A percentile compares a stretch with the other conserved stretches of the same genome.
phyloP scores from a whole-genome alignment of 2,888 invertebrate genomes.

The Schizotus pectinicornis region DNA sequence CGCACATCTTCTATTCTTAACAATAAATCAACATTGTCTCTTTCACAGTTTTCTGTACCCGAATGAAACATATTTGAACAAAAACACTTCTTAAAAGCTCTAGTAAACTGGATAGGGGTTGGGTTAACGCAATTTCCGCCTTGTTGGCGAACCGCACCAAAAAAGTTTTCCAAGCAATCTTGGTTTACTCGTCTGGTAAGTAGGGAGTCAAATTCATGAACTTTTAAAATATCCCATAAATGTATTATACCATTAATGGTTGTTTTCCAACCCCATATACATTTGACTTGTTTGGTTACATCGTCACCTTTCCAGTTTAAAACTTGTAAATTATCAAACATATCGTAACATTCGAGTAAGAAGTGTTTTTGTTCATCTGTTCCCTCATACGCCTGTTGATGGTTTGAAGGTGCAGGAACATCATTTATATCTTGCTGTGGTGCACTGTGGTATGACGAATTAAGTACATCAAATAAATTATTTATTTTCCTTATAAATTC shows the following conservation, averaged over 20 bases:
- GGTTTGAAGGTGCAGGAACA: background rate
- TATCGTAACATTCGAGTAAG: background rate
- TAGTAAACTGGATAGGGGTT: slow-evolving; percentile 36
- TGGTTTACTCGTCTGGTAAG: slow-evolving; percentile 35
- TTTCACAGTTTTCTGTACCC: slow-evolving; percentile 62
- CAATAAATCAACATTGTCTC: background rate
- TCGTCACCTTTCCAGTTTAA: background rate
- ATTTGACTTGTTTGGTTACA: slow-evolving; percentile 2
- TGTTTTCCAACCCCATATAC: background rate
- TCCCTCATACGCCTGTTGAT: background rate
- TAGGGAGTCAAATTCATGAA: slow-evolving; percentile 28
- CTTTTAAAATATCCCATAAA: slow-evolving; percentile 32
- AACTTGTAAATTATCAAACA: background rate
- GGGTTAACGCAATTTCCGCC: slow-evolving; percentile 34
- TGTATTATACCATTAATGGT: slow-evolving; percentile 32
- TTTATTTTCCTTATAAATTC: slow-evolving; percentile 17
- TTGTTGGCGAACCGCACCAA: slow-evolving; percentile 34
- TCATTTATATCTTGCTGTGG: no score
- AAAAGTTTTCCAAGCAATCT: slow-evolving; percentile 39
- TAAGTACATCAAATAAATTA: slow-evolving; percentile 11
- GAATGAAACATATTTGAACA: slow-evolving; percentile 26
- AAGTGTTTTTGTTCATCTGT: background rate
- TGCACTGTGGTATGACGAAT: no score
- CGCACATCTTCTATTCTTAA: no score
- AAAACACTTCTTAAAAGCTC: slow-evolving; percentile 34